phyloP scores from a whole-genome alignment of 1,140 invertebrate species.

The Dryas iulia region DNA sequence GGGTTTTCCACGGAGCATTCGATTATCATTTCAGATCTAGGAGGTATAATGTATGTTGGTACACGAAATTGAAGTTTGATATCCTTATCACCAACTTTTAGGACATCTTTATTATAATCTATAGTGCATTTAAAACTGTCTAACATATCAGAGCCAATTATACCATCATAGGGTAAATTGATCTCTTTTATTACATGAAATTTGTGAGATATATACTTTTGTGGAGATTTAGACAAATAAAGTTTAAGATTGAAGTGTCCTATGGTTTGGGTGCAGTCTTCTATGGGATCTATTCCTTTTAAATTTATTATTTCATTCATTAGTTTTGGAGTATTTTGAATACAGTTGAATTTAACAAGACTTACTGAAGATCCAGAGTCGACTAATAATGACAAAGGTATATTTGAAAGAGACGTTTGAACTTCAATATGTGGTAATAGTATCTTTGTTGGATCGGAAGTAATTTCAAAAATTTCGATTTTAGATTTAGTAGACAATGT shows the following conservation, averaged over 20 bases:
- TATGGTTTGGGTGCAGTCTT: conserved; percentile 10
- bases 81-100: conserved; percentile 12
- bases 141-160: conserved; percentile 37
- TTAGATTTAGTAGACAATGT: neutral
- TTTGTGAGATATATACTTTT: conserved; percentile 5
- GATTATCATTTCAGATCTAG: conserved; percentile 38
- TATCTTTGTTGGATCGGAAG: conserved; percentile 13
- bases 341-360: conserved; percentile 8
- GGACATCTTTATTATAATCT: conserved; percentile 27
- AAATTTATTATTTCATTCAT: conserved; percentile 17
- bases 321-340: conserved; percentile 10
- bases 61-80: conserved; percentile 31
- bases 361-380: conserved; percentile 25
- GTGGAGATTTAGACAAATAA: neutral
- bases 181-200: conserved; percentile 34
- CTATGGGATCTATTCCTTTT: conserved; percentile 16
- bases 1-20: too few species aligned
- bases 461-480: conserved; percentile 9
- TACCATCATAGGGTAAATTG: conserved; percentile 39
- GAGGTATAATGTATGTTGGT: conserved; percentile 32
- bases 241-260: conserved; percentile 17
- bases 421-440: conserved; percentile 20
- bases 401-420: conserved; percentile 15
- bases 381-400: conserved; percentile 20
- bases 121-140: conserved; percentile 25